Base-by-base conservation (phyloP, 2,888 invertebrate genomes). In the Pammene fasciana region DNA sequence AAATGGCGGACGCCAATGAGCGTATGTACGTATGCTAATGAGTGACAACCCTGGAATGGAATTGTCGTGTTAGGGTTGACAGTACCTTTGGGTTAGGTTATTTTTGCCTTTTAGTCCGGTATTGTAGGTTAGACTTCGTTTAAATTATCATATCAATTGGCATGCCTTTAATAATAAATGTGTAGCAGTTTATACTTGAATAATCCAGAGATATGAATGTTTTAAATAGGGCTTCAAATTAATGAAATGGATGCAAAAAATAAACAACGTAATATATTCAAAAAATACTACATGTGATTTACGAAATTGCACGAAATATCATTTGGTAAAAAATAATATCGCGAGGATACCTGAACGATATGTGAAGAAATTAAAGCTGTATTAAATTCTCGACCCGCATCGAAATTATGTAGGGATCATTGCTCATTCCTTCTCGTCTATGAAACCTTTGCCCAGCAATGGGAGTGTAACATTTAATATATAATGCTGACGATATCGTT, bases 11-110 rank as follows among this genome's bases (percentile, higher is more conserved):
- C 77, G 81, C 86, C 87, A 85, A 87, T 85, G 86, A 85, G 84
- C 77, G 78, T 81, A 78, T 89, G 87, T 91, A 86, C 89, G 83
- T 89, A 91, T 91, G 90, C 82, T 91, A 92, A 92, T 90, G 88
- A 89, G 87, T 86, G 90, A 86, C 89, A 89, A 81, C 84, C 85
- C 88, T 86, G 78, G 87, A 90, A 92, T 92, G 92, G 92, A 86
- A 90, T 90, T 90, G 89, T 91, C 91, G 83, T 92, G 92, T 92
- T 83, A 87, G 90, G 86, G 87, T 78, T 87, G 88, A 84, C 90
- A 88, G 87, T 87, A 86, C 78, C 78, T 82, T 86, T 84, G 54
- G 18, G 60, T 54, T 43, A 54, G 59, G 43, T 55, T 67, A 59
- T 41, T 65, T 56, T 65, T 65, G 36, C 36, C 36, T 46, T 34